Evolutionary conservation across 2,113 vertebrate species (phyloP).

Genomic region (Bothrops jararaca): DNA sequence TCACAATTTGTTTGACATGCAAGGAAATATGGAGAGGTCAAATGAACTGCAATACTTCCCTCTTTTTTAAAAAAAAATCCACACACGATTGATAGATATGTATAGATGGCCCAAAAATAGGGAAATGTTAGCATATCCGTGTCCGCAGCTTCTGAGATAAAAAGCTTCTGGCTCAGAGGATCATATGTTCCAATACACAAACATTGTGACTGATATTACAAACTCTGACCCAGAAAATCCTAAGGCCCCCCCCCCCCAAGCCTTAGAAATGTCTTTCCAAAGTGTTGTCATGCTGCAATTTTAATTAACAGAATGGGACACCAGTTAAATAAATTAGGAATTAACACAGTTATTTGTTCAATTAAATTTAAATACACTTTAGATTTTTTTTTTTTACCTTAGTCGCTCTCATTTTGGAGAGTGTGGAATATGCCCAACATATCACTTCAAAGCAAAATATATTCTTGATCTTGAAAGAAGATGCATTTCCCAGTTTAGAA

Average conservation of each 20-base stretch:
- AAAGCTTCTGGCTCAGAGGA: not conserved
- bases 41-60: not conserved
- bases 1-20: slow-evolving; percentile 14
- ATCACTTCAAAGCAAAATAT: not conserved
- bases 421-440: not conserved
- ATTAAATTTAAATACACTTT: not conserved
- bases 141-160: not conserved
- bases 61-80: not conserved
- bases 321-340: not conserved
- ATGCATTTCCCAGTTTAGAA: not conserved
- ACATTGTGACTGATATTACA: not conserved
- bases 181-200: not conserved
- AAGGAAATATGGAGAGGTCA: not conserved
- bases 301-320: not conserved
- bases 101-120: not conserved
- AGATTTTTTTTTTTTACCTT: not conserved
- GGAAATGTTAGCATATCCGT: not conserved
- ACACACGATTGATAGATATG: not conserved
- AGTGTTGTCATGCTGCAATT: not conserved
- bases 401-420: not conserved
- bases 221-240: not conserved
- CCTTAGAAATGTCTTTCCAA: not conserved
- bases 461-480: not conserved
- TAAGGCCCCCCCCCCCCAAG: not conserved
- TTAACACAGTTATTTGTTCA: not conserved